phyloP scores from a whole-genome alignment of 2,888 invertebrate species.

The Siphonodentalium dalli region DNA sequence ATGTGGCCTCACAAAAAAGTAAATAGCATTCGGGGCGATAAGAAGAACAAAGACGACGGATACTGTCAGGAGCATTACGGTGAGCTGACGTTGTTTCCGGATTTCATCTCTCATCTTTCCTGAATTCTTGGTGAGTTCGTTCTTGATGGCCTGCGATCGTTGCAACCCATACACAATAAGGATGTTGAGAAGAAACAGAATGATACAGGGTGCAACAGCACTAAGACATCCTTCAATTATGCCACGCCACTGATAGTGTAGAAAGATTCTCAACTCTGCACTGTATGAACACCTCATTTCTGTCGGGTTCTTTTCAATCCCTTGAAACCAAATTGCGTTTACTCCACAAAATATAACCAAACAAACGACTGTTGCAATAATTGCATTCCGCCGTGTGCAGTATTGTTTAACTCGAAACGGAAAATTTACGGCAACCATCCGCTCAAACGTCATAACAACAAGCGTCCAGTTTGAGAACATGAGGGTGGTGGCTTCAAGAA shows the following conservation, averaged over 20 bases:
- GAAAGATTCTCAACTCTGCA: constrained; percentile 28
- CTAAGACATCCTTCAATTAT: constrained; percentile 45
- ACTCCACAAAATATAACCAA: constrained; percentile 32
- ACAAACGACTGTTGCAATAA: constrained; percentile 24
- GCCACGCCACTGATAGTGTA: constrained; percentile 39
- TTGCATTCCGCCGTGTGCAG: constrained; percentile 36
- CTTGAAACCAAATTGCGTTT: no score
- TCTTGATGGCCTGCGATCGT: constrained; percentile 27
- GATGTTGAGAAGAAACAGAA: constrained; percentile 41
- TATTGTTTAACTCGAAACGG: constrained; percentile 44
- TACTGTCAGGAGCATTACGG: constrained; percentile 46
- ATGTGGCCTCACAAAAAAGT: constrained; percentile 40
- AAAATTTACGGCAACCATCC: constrained; percentile 54
- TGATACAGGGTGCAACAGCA: constrained; percentile 39
- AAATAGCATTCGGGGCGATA: constrained; percentile 44
- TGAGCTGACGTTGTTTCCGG: constrained; percentile 46
- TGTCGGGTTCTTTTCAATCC: no score
- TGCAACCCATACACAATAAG: constrained; percentile 42
- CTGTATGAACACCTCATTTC: constrained; percentile 31
- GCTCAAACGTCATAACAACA: constrained; percentile 52
- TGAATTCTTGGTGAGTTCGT: constrained; percentile 33
- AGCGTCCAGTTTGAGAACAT: constrained; percentile 54
- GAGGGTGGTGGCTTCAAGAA: constrained; percentile 40
- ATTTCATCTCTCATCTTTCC: constrained; percentile 34
- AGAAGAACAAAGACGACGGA: constrained; percentile 45